These are phyloP conservation scores for Mustelus asterias DNA, from an alignment of 2,113 vertebrate species.

Conservation along the genomic window DNA sequence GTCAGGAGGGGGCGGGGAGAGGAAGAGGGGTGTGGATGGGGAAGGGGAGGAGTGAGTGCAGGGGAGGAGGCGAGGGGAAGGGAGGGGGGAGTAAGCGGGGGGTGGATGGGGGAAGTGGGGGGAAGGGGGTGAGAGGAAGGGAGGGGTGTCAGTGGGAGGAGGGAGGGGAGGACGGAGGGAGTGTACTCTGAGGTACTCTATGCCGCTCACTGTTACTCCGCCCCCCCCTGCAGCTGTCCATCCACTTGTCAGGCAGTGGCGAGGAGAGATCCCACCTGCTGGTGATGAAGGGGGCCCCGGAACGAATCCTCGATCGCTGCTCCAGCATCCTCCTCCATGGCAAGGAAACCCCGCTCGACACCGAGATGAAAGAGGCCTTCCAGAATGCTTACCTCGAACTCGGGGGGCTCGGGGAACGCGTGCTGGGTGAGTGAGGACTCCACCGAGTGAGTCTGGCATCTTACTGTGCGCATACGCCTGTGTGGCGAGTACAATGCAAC, in stretches of 20 bases:
- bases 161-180: fast-evolving
- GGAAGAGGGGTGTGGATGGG: constrained; percentile 55
- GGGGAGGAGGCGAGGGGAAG: constrained; percentile 50
- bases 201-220: neutral
- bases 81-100: fast-evolving
- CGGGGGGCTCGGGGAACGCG: constrained; percentile 73
- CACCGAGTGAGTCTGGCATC: neutral
- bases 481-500: too few relatives aligned
- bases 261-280: constrained; percentile 80
- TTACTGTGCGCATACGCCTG: neutral
- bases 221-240: neutral
- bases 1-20: constrained; percentile 75
- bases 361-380: constrained; percentile 82
- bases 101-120: neutral
- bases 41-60: constrained; percentile 72
- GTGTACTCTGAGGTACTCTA: neutral
- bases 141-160: fast-evolving
- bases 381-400: constrained; percentile 86
- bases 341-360: constrained; percentile 80
- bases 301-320: constrained; percentile 81
- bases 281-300: constrained; percentile 88
- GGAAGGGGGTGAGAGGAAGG: neutral
- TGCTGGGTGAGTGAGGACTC: constrained; percentile 54
- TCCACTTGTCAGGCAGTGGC: constrained; percentile 53
- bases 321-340: constrained; percentile 78